phyloP scores from a whole-genome alignment of 2,797 vertebrate species.

The Antennarius maculatus region DNA sequence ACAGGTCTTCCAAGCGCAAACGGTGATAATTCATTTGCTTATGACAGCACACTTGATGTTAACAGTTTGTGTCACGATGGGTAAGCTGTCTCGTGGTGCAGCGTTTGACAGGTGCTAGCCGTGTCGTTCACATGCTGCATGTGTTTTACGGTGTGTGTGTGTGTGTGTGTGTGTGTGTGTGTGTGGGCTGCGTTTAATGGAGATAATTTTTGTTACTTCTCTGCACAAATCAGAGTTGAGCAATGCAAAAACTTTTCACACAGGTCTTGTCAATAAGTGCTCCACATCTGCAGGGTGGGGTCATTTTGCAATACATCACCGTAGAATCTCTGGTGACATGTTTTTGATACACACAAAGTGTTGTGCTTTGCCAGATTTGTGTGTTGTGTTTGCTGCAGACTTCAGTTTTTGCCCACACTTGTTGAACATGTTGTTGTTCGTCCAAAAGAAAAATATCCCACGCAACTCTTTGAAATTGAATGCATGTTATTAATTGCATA shows the following conservation, averaged over 20 bases:
- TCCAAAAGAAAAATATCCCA: neutral
- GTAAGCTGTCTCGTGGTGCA: neutral
- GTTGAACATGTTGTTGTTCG: neutral
- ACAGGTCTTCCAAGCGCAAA: conserved; percentile 37
- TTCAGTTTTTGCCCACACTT: neutral
- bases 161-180: neutral
- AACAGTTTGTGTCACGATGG: conserved; percentile 5
- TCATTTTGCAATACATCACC: neutral
- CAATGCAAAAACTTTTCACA: neutral
- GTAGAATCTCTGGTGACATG: neutral
- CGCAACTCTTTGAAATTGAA: neutral
- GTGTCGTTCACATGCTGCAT: neutral
- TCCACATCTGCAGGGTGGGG: conserved; percentile 3
- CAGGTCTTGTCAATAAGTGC: neutral
- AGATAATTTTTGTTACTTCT: neutral
- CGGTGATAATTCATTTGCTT: conserved; percentile 41
- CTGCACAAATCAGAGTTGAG: neutral
- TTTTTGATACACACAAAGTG: neutral
- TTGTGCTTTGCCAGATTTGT: neutral
- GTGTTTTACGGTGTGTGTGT: neutral
- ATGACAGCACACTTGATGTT: conserved; percentile 35
- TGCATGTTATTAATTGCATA: neutral
- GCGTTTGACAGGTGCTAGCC: neutral
- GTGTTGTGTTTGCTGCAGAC: neutral
- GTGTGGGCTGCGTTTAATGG: neutral